Evolutionary conservation across 2,113 vertebrate species (phyloP).

Genomic region (Butastur rufipennis): DNA sequence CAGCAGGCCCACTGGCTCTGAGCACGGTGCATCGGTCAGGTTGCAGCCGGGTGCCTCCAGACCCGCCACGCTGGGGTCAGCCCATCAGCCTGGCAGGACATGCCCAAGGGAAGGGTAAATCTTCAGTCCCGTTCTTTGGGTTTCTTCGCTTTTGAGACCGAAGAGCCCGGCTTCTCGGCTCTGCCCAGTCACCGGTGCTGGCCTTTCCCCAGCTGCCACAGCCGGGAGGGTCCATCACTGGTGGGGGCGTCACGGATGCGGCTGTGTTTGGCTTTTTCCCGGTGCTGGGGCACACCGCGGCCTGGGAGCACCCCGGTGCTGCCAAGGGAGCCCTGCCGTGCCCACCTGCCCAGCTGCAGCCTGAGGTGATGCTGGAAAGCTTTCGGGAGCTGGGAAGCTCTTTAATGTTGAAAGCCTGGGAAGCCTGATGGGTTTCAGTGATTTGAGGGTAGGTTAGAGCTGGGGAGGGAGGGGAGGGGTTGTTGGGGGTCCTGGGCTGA

Average conservation of each 20-base stretch:
- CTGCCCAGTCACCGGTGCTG: accelerated
- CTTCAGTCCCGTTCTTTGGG: not conserved
- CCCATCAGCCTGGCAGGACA: not conserved
- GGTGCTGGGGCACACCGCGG: accelerated
- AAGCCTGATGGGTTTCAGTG: not conserved
- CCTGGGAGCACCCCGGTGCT: accelerated
- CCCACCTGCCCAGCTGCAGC: no score
- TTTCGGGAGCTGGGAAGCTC: not conserved
- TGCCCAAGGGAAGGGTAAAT: not conserved
- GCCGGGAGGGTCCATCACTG: not conserved
- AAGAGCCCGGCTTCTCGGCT: accelerated
- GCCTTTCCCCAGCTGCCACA: accelerated
- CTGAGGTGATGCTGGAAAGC: not conserved
- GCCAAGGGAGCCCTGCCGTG: not conserved
- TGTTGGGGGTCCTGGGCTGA: not conserved
- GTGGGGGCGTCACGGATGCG: accelerated
- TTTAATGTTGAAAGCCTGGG: not conserved
- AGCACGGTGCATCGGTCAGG: accelerated
- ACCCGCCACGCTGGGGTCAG: accelerated
- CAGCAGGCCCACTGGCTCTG: accelerated
- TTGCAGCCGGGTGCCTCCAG: no score
- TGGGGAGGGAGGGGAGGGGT: accelerated
- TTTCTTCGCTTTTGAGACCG: accelerated
- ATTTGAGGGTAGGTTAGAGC: no score
- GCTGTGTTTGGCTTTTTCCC: not conserved